Evolutionary conservation across 1,140 invertebrate genomes (phyloP).

Genomic region (Aplysia californica): DNA sequence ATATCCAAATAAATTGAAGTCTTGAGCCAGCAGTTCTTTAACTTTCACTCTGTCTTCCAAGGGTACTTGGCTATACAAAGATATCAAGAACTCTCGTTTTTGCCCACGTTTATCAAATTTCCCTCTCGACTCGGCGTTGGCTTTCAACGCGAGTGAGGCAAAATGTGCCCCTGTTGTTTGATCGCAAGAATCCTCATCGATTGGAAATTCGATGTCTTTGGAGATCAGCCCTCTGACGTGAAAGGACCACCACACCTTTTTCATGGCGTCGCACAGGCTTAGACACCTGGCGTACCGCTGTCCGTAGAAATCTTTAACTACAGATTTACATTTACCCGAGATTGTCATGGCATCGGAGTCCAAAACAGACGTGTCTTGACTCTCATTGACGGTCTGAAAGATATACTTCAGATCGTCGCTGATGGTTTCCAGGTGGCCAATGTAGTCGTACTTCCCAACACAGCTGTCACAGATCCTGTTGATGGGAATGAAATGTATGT

Average conservation of each 20-base stretch:
- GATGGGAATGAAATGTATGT: background rate
- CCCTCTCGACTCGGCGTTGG: background rate
- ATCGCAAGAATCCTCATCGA: background rate
- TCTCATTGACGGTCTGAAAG: background rate
- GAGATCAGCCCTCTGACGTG: background rate
- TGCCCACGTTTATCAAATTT: background rate
- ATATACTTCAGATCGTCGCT: background rate
- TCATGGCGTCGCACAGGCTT: background rate
- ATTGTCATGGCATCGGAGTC: background rate
- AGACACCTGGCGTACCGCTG: background rate
- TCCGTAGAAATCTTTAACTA: background rate
- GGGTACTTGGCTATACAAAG: background rate
- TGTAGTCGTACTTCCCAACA: background rate
- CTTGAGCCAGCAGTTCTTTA: background rate
- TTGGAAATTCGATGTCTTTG: background rate
- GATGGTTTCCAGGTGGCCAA: background rate
- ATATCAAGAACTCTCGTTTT: background rate
- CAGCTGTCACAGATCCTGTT: background rate
- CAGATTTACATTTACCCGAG: background rate
- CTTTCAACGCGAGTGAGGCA: background rate
- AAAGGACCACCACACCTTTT: background rate
- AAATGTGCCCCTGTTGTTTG: background rate
- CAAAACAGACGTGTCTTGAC: background rate
- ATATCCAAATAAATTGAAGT: background rate
- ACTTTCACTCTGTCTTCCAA: background rate